These are phyloP conservation scores for Torymus aiolomorphi DNA, from an alignment of 2,888 invertebrate species.

Conservation along the genomic window DNA sequence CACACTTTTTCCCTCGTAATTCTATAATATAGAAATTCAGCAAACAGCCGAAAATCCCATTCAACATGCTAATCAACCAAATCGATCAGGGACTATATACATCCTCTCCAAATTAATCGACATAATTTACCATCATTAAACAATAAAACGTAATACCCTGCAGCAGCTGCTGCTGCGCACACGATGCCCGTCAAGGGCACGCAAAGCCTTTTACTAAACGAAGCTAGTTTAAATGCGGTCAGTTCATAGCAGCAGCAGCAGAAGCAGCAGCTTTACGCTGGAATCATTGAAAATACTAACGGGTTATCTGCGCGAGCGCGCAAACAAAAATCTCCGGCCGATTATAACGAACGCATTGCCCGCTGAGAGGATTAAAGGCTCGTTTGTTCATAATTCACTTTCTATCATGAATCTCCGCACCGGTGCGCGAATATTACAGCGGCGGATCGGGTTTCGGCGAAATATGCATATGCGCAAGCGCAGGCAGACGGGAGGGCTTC, in stretches of 20 bases:
- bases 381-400: constrained; percentile 62
- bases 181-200: too few relatives aligned
- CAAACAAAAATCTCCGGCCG: constrained; percentile 15
- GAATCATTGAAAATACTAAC: constrained; percentile 35
- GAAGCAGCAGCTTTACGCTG: neutral
- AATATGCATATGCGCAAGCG: constrained; percentile 19
- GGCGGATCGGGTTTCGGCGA: constrained; percentile 34
- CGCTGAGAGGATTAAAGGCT: constrained; percentile 47
- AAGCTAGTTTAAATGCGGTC: neutral
- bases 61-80: too few relatives aligned
- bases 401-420: constrained; percentile 60
- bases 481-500: neutral
- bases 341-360: constrained; percentile 29
- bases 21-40: too few relatives aligned
- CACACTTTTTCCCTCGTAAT: too few relatives aligned
- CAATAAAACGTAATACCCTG: too few relatives aligned
- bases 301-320: constrained; percentile 1
- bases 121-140: too few relatives aligned
- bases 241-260: neutral
- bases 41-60: too few relatives aligned
- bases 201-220: too few relatives aligned
- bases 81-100: too few relatives aligned
- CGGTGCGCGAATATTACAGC: constrained; percentile 49
- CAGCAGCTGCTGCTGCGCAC: too few relatives aligned
- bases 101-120: too few relatives aligned